A percentile compares a stretch with the other conserved stretches of the same genome.
These are phyloP conservation scores for Cynopterus brachyotis DNA, from an alignment of 2,113 vertebrate genomes.

Conservation along the genomic window DNA sequence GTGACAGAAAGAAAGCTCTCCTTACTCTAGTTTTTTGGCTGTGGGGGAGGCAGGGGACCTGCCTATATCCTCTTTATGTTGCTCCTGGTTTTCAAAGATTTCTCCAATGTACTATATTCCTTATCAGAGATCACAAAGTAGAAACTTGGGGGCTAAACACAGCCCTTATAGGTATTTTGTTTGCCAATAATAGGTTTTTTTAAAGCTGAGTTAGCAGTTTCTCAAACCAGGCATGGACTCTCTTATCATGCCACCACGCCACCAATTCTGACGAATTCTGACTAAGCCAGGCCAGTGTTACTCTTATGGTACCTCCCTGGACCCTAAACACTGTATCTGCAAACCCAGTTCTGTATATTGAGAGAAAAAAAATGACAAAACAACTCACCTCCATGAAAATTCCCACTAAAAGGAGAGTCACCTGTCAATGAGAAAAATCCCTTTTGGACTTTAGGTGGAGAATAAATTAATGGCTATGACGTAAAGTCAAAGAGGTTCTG, in stretches of 20 bases:
- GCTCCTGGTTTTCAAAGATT: neutral
- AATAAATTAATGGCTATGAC: neutral
- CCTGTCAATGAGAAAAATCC: neutral
- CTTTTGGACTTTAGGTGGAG: neutral
- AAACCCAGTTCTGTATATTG: neutral
- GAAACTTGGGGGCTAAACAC: neutral
- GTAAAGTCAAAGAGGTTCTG: neutral
- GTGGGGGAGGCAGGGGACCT: rapidly evolving
- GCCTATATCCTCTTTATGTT: neutral
- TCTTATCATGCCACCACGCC: neutral
- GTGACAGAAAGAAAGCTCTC: neutral
- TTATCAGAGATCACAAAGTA: neutral
- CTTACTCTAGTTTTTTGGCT: neutral
- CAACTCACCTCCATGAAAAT: neutral
- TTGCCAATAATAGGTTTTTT: neutral
- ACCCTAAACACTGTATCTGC: neutral
- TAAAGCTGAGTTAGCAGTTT: neutral
- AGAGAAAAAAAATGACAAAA: neutral
- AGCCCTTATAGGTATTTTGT: neutral
- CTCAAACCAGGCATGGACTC: neutral
- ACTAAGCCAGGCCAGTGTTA: neutral
- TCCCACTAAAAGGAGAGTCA: neutral
- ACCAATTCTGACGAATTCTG: neutral
- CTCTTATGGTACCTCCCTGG: neutral
- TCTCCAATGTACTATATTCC: neutral